Evolutionary conservation across 1,140 invertebrate genomes (phyloP).

Genomic region (Cotesia typhae): DNA sequence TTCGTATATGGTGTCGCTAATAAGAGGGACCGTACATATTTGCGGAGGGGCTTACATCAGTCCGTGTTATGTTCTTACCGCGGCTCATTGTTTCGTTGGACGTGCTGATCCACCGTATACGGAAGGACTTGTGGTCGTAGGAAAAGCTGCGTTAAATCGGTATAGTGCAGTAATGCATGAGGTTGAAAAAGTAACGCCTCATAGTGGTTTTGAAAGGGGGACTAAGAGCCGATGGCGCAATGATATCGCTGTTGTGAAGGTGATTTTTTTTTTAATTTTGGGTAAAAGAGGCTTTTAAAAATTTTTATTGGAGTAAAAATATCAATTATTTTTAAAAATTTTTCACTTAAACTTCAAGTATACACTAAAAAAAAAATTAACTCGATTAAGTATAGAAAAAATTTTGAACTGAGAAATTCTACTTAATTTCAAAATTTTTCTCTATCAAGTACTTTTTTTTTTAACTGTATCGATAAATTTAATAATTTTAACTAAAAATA

Average conservation of each 20-base stretch:
- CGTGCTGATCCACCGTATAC: conserved; percentile 27
- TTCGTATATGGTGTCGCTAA: conserved; percentile 24
- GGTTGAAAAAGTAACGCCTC: conserved; percentile 23
- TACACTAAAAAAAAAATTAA: too few relatives aligned
- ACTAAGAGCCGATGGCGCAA: conserved; percentile 18
- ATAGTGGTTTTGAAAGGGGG: conserved; percentile 6
- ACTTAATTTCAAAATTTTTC: too few relatives aligned
- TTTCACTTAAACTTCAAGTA: too few relatives aligned
- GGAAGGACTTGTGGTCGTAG: conserved; percentile 24
- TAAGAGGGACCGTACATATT: conserved; percentile 11
- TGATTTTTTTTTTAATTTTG: conserved; percentile 16
- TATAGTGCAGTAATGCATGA: conserved; percentile 1
- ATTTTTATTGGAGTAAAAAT: background rate
- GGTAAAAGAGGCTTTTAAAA: background rate
- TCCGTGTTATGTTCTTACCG: conserved; percentile 25
- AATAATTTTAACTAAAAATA: background rate
- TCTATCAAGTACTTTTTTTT: too few relatives aligned
- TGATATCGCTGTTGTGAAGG: conserved; percentile 28
- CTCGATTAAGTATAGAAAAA: too few relatives aligned
- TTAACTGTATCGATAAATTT: too few relatives aligned
- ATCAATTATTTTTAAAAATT: too few relatives aligned
- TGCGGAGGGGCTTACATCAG: conserved; percentile 30
- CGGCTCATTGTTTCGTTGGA: conserved; percentile 40
- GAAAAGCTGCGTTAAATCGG: conserved; percentile 20
- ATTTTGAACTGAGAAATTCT: too few relatives aligned